phyloP scores from a whole-genome alignment of 2,113 vertebrate species.

The Thamnophis sirtalis region DNA sequence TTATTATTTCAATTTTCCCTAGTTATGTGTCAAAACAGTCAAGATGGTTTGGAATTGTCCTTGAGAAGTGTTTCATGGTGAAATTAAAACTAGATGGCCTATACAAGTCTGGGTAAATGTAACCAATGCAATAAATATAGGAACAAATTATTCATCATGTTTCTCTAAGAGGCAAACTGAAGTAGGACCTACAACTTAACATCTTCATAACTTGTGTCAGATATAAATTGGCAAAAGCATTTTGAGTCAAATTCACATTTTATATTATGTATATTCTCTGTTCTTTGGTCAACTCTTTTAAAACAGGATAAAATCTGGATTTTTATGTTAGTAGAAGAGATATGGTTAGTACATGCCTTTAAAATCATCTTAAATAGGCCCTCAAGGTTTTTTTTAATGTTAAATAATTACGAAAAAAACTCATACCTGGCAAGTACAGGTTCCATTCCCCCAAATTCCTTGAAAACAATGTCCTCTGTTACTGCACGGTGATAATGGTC shows the following conservation, averaged over 20 bases:
- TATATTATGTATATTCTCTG: background rate
- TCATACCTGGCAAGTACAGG: constrained; percentile 81
- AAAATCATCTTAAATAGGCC: background rate
- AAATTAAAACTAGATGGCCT: background rate
- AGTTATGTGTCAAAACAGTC: background rate
- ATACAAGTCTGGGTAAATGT: background rate
- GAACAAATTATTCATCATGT: background rate
- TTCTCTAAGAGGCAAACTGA: background rate
- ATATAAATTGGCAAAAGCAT: background rate
- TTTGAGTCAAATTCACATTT: background rate
- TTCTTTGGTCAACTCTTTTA: background rate
- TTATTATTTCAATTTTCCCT: background rate
- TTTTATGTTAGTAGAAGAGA: background rate
- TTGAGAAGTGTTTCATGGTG: background rate
- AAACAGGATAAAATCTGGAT: background rate
- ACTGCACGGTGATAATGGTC: constrained; percentile 71
- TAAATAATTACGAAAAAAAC: background rate
- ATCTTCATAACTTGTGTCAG: background rate
- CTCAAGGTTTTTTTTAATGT: background rate
- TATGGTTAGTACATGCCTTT: background rate
- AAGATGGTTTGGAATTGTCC: background rate
- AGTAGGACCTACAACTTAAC: background rate
- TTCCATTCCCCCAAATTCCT: constrained; percentile 80
- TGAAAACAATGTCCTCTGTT: constrained; percentile 78
- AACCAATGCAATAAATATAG: background rate